Base-by-base conservation (phyloP, 1,140 invertebrate genomes). In the Contarinia nasturtii region DNA sequence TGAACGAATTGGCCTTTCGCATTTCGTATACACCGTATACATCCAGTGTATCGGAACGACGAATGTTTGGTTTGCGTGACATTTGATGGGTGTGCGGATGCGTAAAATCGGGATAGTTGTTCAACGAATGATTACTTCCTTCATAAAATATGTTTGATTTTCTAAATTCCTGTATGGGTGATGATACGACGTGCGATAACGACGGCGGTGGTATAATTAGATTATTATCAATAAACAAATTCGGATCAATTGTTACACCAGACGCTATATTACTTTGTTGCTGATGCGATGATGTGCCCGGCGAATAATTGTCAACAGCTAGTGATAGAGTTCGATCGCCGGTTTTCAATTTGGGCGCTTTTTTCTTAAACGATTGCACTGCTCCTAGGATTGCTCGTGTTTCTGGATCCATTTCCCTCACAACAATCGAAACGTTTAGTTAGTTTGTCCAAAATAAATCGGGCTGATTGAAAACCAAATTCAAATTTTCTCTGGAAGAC, bases 11-110 rank as follows among this genome's bases (percentile, higher is more conserved):
- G 52, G 61, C 61, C 52, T 63, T 63, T 54, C 60, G 60, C 60
- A 63, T 63, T 59, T 63, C 61, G 57, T 61, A 63, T 57, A 54
- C 60, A 54, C 59, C 57, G 58, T 63, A 60, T 47, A 63, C 58
- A 53, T 63, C 59, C 55, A 63, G 58, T 44, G 61, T 63, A 51
- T 63, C 61, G 42, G 60, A 63, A 38, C 61, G 60, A 37, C 60
- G 56, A 42, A 63, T 12, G 4, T 63, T 18, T 19, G 41, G 41
- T 43, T 43, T 43, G 11, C 41, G n/a, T 27, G 27, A 27, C 27
- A 27, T 27, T 27, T 27, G 27, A 3, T 3, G 3, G 3, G 27
- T 27, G 10, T 27, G 27, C 10, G 27, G 27, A 27, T 27, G 27
- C 27, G 27, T 27, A 27, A 27, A 27, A 27, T 27, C 27, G 27